Evolutionary conservation across 2,113 vertebrate genomes (phyloP).

Genomic region (Pheucticus melanocephalus): DNA sequence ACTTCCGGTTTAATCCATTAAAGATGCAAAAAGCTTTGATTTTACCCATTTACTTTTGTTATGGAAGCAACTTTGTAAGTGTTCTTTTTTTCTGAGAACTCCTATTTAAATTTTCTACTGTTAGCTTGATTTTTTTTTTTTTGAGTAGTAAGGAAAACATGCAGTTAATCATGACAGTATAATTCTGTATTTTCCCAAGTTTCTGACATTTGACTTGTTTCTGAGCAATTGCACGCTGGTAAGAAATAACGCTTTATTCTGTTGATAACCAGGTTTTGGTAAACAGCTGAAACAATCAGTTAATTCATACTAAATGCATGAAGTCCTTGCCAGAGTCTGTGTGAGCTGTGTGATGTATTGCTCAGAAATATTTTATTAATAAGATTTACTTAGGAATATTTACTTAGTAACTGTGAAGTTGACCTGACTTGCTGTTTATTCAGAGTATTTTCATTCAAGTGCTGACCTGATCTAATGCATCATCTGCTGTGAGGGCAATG

Average conservation of each 20-base stretch:
- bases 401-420: neutral
- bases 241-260: neutral
- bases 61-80: neutral
- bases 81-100: neutral
- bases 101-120: neutral
- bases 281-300: neutral
- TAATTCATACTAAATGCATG: neutral
- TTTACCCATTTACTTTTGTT: neutral
- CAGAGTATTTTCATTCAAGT: neutral
- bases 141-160: neutral
- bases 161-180: neutral
- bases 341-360: neutral
- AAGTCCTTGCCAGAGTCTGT: neutral
- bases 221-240: neutral
- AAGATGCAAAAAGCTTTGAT: neutral
- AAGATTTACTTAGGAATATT: neutral
- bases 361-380: neutral
- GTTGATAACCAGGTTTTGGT: neutral
- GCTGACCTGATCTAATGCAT: constrained; percentile 5
- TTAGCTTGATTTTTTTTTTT: neutral
- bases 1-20: neutral
- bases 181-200: neutral
- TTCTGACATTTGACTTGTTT: neutral
- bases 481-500: neutral
- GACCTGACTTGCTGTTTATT: neutral